These are phyloP conservation scores for Manis pentadactyla DNA, from an alignment of 2,797 vertebrate species.

Conservation along the genomic window DNA sequence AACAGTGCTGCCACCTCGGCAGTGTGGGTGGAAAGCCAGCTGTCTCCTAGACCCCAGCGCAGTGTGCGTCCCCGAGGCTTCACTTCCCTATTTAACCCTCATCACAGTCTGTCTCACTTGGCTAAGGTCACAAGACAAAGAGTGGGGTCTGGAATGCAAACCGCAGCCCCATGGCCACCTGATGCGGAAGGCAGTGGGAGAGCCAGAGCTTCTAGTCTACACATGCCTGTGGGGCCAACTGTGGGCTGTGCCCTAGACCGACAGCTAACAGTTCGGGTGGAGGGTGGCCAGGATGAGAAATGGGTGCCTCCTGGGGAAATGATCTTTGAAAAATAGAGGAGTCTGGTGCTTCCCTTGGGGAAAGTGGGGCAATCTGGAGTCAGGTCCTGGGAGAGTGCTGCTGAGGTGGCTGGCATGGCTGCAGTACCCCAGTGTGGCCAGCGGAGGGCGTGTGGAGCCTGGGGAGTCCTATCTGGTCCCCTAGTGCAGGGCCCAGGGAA, in stretches of 20 bases:
- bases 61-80: not conserved
- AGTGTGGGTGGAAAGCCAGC: not conserved
- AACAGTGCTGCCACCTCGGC: not conserved
- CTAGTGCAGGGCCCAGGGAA: accelerated
- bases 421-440: slow-evolving; percentile 16
- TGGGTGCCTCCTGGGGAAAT: not conserved
- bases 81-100: not conserved
- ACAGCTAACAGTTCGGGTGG: not conserved
- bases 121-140: not conserved
- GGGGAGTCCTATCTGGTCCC: not conserved
- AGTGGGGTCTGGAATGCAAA: not conserved
- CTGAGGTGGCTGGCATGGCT: not conserved
- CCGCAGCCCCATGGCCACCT: not conserved
- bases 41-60: not conserved
- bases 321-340: not conserved
- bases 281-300: not conserved
- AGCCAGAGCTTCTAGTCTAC: not conserved
- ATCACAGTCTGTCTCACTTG: not conserved
- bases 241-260: not conserved
- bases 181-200: not conserved
- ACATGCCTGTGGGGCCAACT: not conserved
- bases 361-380: not conserved
- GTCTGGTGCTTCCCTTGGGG: not conserved
- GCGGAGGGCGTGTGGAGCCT: slow-evolving; percentile 81
- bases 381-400: accelerated